These are phyloP conservation scores for Alloplasta piceator DNA, from an alignment of 2,888 invertebrate genomes.

Conservation along the genomic window DNA sequence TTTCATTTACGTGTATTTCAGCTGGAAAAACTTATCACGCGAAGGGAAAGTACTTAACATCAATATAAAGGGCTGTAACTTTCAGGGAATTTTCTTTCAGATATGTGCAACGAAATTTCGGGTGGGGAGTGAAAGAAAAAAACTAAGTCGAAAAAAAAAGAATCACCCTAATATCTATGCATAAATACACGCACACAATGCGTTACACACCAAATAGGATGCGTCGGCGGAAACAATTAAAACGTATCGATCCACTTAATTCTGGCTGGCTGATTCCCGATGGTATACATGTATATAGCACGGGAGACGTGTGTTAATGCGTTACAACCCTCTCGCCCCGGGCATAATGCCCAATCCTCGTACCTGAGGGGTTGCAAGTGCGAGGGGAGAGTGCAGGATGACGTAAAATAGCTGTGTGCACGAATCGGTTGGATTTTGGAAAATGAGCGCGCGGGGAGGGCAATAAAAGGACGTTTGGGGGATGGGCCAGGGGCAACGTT, in stretches of 20 bases:
- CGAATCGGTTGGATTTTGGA: conserved; percentile 36
- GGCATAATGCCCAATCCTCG: conserved; percentile 40
- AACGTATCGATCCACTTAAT: conserved; percentile 68
- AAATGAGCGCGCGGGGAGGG: conserved; percentile 39
- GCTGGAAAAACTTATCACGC: too few relatives aligned
- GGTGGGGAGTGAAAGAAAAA: not conserved
- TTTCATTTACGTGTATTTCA: too few relatives aligned
- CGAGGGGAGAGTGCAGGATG: not conserved
- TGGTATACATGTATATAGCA: conserved; percentile 40
- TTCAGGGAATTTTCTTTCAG: too few relatives aligned
- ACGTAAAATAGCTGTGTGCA: conserved; percentile 14
- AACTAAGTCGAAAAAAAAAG: not conserved
- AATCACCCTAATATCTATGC: conserved; percentile 3
- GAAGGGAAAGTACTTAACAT: too few relatives aligned
- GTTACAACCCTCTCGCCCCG: conserved; percentile 52
- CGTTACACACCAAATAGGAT: conserved; percentile 34
- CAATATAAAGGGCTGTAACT: too few relatives aligned
- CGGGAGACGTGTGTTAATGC: conserved; percentile 58
- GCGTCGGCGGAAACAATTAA: conserved; percentile 65
- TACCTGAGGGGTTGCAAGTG: not conserved
- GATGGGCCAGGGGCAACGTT: conserved; percentile 22
- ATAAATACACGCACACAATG: not conserved
- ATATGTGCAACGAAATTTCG: too few relatives aligned
- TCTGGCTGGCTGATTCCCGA: conserved; percentile 62
- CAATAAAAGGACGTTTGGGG: conserved; percentile 27